Evolutionary conservation across 2,888 invertebrate genomes (phyloP).

Genomic region (Lacanobia wlatinum): DNA sequence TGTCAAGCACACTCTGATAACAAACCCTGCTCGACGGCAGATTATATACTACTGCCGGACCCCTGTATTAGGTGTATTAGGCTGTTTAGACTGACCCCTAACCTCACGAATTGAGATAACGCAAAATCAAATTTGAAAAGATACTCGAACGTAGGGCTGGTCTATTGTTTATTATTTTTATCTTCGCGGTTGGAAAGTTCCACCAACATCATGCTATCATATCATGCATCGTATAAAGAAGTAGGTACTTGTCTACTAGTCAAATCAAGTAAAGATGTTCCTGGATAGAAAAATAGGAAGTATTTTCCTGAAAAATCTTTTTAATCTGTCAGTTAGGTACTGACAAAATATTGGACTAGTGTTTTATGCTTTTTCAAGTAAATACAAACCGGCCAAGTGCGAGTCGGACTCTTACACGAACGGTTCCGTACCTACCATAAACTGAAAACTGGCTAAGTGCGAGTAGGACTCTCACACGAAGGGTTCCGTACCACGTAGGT

Average conservation of each 20-base stretch:
- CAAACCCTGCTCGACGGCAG: neutral
- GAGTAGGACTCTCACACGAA: too few species aligned
- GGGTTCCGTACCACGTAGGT: too few species aligned
- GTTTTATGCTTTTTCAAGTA: too few species aligned
- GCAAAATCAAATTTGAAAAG: neutral
- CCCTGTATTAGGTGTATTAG: neutral
- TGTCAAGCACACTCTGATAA: conserved; percentile 28
- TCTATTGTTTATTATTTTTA: neutral
- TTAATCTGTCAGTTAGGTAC: too few species aligned
- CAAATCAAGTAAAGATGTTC: neutral
- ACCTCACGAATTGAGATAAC: conserved; percentile 16
- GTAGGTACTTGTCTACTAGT: neutral
- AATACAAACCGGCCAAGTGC: too few species aligned
- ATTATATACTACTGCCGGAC: conserved; percentile 7
- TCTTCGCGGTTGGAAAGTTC: neutral
- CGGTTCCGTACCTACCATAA: too few species aligned
- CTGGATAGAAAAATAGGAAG: too few species aligned
- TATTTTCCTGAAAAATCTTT: too few species aligned
- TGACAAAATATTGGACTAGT: too few species aligned
- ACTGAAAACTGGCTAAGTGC: too few species aligned
- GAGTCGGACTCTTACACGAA: too few species aligned
- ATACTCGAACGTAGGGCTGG: neutral
- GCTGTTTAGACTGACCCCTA: neutral
- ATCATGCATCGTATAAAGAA: neutral
- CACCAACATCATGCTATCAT: neutral